Percentiles rank a stretch among this genome's conserved stretches.
Conservation (phyloP, 2,797 vertebrate species). For the Pampus argenteus region DNA sequence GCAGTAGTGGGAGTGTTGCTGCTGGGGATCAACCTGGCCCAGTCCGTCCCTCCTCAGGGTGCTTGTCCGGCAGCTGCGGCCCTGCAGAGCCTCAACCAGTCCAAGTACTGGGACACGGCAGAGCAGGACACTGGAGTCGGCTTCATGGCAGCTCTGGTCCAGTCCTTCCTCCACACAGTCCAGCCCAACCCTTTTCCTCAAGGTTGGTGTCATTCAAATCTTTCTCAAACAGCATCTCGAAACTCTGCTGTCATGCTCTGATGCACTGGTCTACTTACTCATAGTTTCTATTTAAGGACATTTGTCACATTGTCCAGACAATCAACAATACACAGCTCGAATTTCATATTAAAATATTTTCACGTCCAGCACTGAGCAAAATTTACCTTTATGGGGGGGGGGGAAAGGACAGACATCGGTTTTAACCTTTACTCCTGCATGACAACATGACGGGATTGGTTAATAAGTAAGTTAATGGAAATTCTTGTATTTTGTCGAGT, state of each 20-base stretch:
- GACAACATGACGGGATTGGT: slow-evolving; percentile 2
- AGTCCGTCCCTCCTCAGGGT: slow-evolving; percentile 9
- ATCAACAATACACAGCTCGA: neutral
- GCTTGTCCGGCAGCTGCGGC: slow-evolving; percentile 47
- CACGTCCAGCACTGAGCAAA: neutral
- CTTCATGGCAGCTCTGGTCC: slow-evolving; percentile 80
- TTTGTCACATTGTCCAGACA: neutral
- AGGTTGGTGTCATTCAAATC: slow-evolving; percentile 78
- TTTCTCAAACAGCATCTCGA: neutral
- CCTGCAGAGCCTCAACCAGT: slow-evolving; percentile 64
- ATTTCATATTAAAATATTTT: slow-evolving; percentile 14
- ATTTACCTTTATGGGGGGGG: neutral
- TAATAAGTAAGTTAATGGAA: slow-evolving; percentile 36
- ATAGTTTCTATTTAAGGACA: neutral
- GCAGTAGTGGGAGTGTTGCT: slow-evolving; percentile 48
- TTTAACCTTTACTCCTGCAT: neutral
- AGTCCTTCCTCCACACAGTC: slow-evolving; percentile 86
- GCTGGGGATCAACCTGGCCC: slow-evolving; percentile 57
- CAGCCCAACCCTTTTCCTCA: slow-evolving; percentile 86
- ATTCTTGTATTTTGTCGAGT: slow-evolving; percentile 14
- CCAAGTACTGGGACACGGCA: slow-evolving; percentile 49
- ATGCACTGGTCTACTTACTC: neutral
- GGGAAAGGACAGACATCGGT: neutral
- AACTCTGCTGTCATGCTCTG: neutral
- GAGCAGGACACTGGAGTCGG: slow-evolving; percentile 14